Evolutionary conservation across 1,140 invertebrate species (phyloP), one percentile per base, ranked within the genome.

Genomic region (Drosophila ananassae): DNA sequence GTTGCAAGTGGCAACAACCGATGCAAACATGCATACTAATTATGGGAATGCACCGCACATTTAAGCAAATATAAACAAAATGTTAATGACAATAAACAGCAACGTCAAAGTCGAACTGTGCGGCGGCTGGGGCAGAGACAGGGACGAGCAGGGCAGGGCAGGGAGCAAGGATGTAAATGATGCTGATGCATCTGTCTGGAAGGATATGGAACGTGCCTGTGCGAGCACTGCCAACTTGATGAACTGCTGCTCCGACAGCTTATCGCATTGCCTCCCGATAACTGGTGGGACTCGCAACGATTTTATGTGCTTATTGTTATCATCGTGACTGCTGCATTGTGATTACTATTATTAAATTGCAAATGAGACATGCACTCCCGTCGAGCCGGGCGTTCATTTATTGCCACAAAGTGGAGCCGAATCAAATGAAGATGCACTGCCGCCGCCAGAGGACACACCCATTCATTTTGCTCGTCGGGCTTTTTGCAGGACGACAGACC

Each of bases 341-440:
- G 80, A 84, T 89, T 81, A 85, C 90, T 81, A 81, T 89, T 81
- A 89, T 89, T 84, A 85, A 85, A 90, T 90, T 89, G 85, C 84
- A 89, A 89, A 90, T 90, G 85, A 90, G 66, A 28, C 25, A 28
- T 28, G 25, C 25, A 28, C 25, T 28, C 25, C 25, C 25, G 6
- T 28, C 25, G 25, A 28, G 25, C 25, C 25, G 25, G 25, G 25
- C 25, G 25, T 28, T 28, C 25, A 28, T 28, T 28, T 28, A 5
- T 28, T 28, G 25, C 25, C 25, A 28, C 25, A 28, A 28, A 28
- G 7, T 28, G 25, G 5, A 10, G 41, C 9, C 7, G 41, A 44
- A 44, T 44, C 17, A 8, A 44, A 32, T 56, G 72, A 84, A 73
- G 75, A 89, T 73, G 71, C 75, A 89, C 83, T 79, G 75, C 82